These are phyloP conservation scores for Zonotrichia leucophrys DNA, from an alignment of 2,113 vertebrate genomes.

Conservation along the genomic window DNA sequence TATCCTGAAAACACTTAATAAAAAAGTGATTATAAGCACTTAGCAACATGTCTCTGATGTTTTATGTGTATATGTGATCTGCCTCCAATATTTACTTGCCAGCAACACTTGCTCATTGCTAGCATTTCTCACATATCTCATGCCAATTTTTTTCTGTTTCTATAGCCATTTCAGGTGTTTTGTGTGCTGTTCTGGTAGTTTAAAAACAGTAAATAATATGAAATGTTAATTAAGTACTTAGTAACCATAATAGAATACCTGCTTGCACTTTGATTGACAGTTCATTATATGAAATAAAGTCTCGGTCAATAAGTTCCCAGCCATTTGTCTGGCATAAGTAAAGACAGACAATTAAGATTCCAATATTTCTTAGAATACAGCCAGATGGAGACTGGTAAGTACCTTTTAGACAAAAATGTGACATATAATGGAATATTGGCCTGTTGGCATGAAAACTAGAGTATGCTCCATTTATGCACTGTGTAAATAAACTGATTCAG, in stretches of 20 bases:
- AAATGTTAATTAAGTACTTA: not conserved
- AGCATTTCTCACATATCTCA: not conserved
- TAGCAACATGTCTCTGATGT: not conserved
- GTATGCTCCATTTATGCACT: not conserved
- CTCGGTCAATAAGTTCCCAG: not conserved
- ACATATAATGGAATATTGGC: not conserved
- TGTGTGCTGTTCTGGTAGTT: not conserved
- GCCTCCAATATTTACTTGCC: not conserved
- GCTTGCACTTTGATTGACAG: not conserved
- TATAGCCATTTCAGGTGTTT: not conserved
- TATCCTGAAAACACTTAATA: not conserved
- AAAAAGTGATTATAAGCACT: constrained; percentile 10
- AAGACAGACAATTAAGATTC: not conserved
- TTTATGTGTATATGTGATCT: not conserved
- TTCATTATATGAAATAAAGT: not conserved
- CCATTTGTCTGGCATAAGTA: not conserved
- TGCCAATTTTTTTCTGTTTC: not conserved
- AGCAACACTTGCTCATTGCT: not conserved
- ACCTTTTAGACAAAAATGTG: constrained; percentile 17
- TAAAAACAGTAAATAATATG: not conserved
- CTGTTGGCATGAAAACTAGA: not conserved
- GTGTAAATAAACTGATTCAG: not conserved
- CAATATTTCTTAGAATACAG: not conserved
- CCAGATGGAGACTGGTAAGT: not conserved
- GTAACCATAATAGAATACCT: not conserved